phyloP scores from a whole-genome alignment of 2,113 vertebrate species.

The Potamarius usumacintae region DNA sequence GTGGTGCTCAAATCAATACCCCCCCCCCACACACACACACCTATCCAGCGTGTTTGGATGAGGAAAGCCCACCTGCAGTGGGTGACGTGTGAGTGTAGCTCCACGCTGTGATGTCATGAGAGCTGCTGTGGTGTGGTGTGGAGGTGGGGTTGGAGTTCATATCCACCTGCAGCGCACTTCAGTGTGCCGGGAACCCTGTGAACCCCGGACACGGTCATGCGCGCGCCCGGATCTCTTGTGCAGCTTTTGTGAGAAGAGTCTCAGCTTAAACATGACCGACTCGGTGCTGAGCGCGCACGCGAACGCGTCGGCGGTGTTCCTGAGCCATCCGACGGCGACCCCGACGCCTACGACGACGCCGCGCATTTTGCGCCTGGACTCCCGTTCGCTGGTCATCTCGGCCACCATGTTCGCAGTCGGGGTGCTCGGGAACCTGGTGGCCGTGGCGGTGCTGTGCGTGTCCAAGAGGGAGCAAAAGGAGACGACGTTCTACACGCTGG shows the following conservation, averaged over 20 bases:
- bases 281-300: constrained; percentile 53
- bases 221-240: not conserved
- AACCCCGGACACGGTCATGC: not conserved
- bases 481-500: constrained; percentile 79
- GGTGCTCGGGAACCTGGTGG: constrained; percentile 77
- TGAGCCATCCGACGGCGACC: not conserved
- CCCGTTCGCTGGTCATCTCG: constrained; percentile 70
- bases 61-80: not conserved
- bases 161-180: not conserved
- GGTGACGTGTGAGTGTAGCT: not conserved
- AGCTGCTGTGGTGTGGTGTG: not conserved
- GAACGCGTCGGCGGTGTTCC: constrained; percentile 61
- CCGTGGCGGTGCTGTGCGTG: constrained; percentile 75
- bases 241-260: not conserved
- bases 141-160: constrained; percentile 15
- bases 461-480: constrained; percentile 79
- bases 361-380: constrained; percentile 67
- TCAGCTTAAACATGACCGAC: constrained; percentile 61
- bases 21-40: too few species aligned
- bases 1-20: not conserved
- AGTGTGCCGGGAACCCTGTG: too few species aligned
- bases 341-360: constrained; percentile 55
- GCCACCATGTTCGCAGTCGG: constrained; percentile 78
- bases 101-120: not conserved
- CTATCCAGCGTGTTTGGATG: not conserved